Base-by-base conservation (phyloP, 1,140 invertebrate species). In the Cotesia vestalis region DNA sequence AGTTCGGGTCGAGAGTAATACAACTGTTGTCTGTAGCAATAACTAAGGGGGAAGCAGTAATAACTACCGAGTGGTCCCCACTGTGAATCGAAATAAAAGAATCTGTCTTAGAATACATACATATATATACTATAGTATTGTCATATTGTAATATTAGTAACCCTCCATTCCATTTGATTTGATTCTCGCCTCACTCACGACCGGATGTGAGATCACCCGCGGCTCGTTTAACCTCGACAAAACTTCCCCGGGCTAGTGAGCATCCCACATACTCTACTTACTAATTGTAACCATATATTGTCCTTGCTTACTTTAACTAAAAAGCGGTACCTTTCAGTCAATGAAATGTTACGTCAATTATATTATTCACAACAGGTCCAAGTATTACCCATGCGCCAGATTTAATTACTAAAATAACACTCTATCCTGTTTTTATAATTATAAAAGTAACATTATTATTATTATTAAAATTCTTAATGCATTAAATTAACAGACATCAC, bases 171-270 rank as follows among this genome's bases (percentile, higher is more conserved):
- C 75, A 71, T 79, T 81, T 79, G 69, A 77, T 80, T 78, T 75
- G 73, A 77, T 78, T 80, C 75, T 75, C 74, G 75, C 73, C 61
- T 74, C 64, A 74, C 66, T 74, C 64, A 74, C 62, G 69, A 79
- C 80, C 82, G 82, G 82, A 81, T 76, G 76, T 78, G 78, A 80
- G 80, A 77, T 83, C 80, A 81, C 75, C 77, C 79, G 79, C 79
- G 78, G 77, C 74, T 81, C 80, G 78, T 76, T 83, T 80, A 80
- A 78, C 75, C 72, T 46, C 4, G n/a, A 4, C 74, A 60, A 74
- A 72, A 72, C 57, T 35, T 35, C 20, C 57, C 46, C 74, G 68
- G 63, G 63, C 59, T 72, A 17, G 20, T 74, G 64, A 55, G 66
- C 64, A 63, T 60, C 53, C 67, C 12, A 34, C 27, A 36, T 11